Base-by-base conservation (phyloP, 2,113 vertebrate genomes). In the Candoia aspera region DNA sequence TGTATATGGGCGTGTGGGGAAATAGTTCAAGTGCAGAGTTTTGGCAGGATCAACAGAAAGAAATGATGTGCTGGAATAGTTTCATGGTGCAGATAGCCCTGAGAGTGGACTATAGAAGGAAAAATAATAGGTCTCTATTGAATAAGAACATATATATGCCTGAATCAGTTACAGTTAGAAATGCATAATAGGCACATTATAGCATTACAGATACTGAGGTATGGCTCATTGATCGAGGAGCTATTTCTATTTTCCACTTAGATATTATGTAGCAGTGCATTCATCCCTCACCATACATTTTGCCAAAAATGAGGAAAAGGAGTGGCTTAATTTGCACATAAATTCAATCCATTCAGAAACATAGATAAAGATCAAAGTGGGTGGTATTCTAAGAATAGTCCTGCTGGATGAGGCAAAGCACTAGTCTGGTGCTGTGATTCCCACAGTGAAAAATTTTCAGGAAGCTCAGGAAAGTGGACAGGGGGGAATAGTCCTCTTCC, bases 1-100 rank as follows among this genome's bases (percentile, higher is more conserved):
- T 90, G 93, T 93, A 93, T 93, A 53, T 64, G 87, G 15, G 42
- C 13, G 42, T n/a, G 29, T 90, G 46, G 58, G 79, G 79, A 84
- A 83, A 58, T 54, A 54, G 46, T 89, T 92, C 73, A 62, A 60
- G 17, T 62, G 57, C 46, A 55, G 87, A 29, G 91, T 95, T 96
- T 96, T 96, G 96, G 96, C 95, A 96, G 92, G 93, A 94, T 91
- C 92, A 90, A 95, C 89, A 92, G 92, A 94, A 96, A 93, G 92
- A 95, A 97, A 94, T 92, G 92, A 91, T 95, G 91, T 94, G 88
- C 94, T 95, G 91, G 95, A 93, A 94, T 93, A 84, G 92, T 94
- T 93, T 96, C 97, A 94, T 84, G 95, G 95, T 91, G 33, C 92
- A 89, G 86, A 86, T 97, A 96, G 97, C 96, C 96, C 96, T 93